Conservation (phyloP, 2,797 vertebrate species). For the Sciurus carolinensis region DNA sequence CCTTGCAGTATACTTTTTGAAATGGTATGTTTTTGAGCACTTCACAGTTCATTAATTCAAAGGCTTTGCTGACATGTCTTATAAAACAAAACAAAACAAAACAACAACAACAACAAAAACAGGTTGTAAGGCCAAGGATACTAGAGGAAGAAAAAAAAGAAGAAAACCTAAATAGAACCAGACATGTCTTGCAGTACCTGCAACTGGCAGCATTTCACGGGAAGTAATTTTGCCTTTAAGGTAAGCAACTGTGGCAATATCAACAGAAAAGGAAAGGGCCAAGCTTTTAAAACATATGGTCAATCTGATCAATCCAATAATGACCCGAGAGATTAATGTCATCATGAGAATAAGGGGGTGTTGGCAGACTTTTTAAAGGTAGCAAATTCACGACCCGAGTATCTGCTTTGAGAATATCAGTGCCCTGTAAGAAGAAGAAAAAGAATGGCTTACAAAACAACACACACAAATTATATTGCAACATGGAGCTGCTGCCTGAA, state of each 20-base stretch:
- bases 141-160: constrained; percentile 37
- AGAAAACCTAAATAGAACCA: constrained; percentile 68
- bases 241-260: constrained; percentile 67
- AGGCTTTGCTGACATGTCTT: constrained; percentile 87
- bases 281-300: constrained; percentile 65
- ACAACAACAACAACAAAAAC: constrained; percentile 52
- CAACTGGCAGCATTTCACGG: constrained; percentile 68
- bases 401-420: constrained; percentile 29
- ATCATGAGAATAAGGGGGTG: not conserved
- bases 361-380: not conserved
- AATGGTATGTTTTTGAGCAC: constrained; percentile 86
- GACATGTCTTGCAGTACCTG: constrained; percentile 68
- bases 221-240: constrained; percentile 59
- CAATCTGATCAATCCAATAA: constrained; percentile 5
- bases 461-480: not conserved
- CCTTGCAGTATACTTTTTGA: constrained; percentile 83
- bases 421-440: not conserved
- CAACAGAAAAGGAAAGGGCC: constrained; percentile 60
- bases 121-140: constrained; percentile 78
- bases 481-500: not conserved
- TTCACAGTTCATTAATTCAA: constrained; percentile 89
- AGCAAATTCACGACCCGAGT: not conserved
- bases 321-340: constrained; percentile 1
- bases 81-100: constrained; percentile 35
- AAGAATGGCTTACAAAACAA: not conserved